phyloP scores from a whole-genome alignment of 2,113 vertebrate genomes.

The Drymodes brunneopygia region DNA sequence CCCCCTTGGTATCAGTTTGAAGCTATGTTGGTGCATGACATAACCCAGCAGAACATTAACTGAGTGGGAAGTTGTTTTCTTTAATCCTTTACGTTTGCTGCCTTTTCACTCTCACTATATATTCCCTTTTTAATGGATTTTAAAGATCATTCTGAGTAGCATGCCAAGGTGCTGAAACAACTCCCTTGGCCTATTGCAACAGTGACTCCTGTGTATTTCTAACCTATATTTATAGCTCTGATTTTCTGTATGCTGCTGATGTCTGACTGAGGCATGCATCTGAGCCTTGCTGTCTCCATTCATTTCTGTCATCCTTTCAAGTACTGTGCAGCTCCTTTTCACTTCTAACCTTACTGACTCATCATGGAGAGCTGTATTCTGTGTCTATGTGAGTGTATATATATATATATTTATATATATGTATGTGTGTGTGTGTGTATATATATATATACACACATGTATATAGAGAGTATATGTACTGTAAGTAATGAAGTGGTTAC shows the following conservation, averaged over 20 bases:
- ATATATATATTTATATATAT: background rate
- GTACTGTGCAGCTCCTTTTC: background rate
- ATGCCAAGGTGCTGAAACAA: background rate
- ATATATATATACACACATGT: accelerated
- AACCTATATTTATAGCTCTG: background rate
- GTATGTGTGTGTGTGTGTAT: background rate
- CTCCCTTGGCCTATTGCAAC: background rate
- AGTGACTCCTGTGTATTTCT: background rate
- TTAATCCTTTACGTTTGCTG: background rate
- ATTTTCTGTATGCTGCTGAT: background rate
- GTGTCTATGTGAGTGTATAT: accelerated
- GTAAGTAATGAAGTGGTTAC: background rate
- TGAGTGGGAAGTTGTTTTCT: background rate
- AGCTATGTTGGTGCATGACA: background rate
- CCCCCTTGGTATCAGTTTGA: slow-evolving; percentile 25
- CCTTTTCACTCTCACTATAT: background rate
- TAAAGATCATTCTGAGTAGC: background rate
- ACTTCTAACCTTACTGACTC: background rate
- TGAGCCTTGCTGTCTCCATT: background rate
- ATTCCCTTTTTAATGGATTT: slow-evolving; percentile 5
- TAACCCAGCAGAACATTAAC: background rate
- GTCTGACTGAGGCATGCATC: background rate
- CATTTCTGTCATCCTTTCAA: background rate
- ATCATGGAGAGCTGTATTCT: background rate
- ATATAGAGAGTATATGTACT: background rate